These are phyloP conservation scores for Xenops minutus DNA, from an alignment of 2,797 vertebrate species.

Conservation along the genomic window DNA sequence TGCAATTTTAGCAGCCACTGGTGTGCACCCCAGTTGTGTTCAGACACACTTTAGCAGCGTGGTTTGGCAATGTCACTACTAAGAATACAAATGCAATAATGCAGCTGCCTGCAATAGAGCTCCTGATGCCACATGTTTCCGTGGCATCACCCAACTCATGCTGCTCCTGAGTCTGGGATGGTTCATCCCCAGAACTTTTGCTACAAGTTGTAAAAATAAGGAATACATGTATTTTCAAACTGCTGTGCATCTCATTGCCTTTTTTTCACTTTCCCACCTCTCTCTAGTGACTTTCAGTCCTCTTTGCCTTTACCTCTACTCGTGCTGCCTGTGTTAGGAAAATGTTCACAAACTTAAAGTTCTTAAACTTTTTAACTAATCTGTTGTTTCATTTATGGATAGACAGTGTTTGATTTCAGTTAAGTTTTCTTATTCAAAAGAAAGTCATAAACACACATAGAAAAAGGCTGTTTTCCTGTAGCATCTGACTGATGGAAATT, in stretches of 20 bases:
- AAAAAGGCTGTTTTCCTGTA: neutral
- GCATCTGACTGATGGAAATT: neutral
- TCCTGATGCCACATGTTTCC: rapidly evolving
- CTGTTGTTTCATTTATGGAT: neutral
- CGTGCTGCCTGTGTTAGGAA: neutral
- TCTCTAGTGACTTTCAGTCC: neutral
- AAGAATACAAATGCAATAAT: neutral
- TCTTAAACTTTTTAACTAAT: neutral
- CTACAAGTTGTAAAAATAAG: neutral
- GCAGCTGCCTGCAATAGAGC: neutral
- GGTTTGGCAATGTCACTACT: neutral
- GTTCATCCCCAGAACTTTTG: neutral
- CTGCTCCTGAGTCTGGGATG: neutral
- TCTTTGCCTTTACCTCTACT: neutral
- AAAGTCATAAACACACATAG: neutral
- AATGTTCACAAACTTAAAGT: neutral
- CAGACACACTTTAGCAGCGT: rapidly evolving
- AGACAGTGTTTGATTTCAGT: neutral
- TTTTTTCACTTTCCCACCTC: neutral
- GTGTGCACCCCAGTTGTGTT: too few relatives aligned
- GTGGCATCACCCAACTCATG: too few relatives aligned
- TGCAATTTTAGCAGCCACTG: neutral
- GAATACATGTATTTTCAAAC: neutral
- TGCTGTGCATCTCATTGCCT: neutral
- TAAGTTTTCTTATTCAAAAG: neutral